Percentiles rank a stretch among this genome's conserved stretches.
Conservation (phyloP, 92 coral and sea anemone genomes). For the Siderastrea siderea region DNA sequence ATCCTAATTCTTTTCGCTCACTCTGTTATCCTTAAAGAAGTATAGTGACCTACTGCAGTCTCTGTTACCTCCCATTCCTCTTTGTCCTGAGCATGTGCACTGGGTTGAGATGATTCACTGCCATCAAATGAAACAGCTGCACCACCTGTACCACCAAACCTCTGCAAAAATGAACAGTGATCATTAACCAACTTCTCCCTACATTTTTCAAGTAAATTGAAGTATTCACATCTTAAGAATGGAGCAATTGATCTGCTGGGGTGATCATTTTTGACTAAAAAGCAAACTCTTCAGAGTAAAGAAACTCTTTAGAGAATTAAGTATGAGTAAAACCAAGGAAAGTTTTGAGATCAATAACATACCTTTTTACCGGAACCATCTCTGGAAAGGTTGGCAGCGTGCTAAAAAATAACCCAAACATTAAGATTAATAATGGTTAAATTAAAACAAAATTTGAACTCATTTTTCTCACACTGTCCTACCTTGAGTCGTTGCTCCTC, state of each 20-base stretch:
- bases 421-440: background rate
- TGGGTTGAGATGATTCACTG: constrained; percentile 24
- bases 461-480: constrained; percentile 53
- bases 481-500: constrained; percentile 80
- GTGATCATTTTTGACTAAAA: too few species aligned
- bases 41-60: too few species aligned
- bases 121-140: constrained; percentile 25
- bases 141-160: constrained; percentile 34
- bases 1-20: too few species aligned
- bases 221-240: too few species aligned
- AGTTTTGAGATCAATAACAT: background rate
- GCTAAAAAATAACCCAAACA: constrained; percentile 15
- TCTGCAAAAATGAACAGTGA: constrained; percentile 11
- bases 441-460: constrained; percentile 5
- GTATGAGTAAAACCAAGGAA: too few species aligned
- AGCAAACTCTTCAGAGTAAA: too few species aligned
- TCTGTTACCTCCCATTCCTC: constrained; percentile 54
- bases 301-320: too few species aligned
- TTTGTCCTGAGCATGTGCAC: constrained; percentile 10
- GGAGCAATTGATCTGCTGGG: too few species aligned
- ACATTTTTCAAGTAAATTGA: too few species aligned
- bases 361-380: constrained; percentile 28
- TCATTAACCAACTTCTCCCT: background rate
- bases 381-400: constrained; percentile 25
- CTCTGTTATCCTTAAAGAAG: too few species aligned